Evolutionary conservation across 2,888 invertebrate species (phyloP).

Genomic region (Thecocarcelia acutangulata): DNA sequence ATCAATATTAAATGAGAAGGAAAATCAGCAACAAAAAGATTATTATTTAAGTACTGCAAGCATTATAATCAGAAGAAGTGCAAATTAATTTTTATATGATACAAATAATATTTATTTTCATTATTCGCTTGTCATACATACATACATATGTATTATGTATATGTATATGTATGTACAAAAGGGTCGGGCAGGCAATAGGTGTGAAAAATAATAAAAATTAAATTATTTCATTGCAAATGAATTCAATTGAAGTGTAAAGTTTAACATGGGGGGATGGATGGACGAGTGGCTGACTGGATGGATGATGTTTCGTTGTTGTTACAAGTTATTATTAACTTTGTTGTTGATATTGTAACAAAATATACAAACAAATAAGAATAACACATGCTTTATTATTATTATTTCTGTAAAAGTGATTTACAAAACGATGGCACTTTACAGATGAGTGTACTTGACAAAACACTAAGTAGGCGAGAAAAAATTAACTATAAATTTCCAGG

Average conservation of each 20-base stretch:
- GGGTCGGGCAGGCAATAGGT: conserved; percentile 51
- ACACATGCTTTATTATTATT: conserved; percentile 8
- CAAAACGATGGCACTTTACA: conserved; percentile 36
- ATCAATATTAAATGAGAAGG: neutral
- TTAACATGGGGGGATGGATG: conserved; percentile 8
- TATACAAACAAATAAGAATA: neutral
- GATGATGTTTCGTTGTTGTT: neutral
- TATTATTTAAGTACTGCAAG: conserved; percentile 50
- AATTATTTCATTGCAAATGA: conserved; percentile 44
- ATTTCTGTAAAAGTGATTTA: conserved; percentile 43
- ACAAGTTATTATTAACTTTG: conserved; percentile 41
- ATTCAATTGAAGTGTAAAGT: conserved; percentile 51
- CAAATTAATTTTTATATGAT: conserved; percentile 65
- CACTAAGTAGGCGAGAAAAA: conserved; percentile 3
- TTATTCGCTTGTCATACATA: conserved; percentile 37
- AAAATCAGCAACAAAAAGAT: conserved; percentile 17
- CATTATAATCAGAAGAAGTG: conserved; percentile 58
- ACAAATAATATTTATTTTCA: conserved; percentile 21
- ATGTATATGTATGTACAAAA: too few relatives aligned
- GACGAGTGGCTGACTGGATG: too few relatives aligned
- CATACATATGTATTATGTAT: too few relatives aligned
- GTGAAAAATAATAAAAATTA: conserved; percentile 52
- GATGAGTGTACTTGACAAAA: neutral
- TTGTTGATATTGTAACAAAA: conserved; percentile 23
- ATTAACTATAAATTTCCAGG: conserved; percentile 6